phyloP scores from a whole-genome alignment of 2,113 vertebrate species.

The Pelodiscus sinensis region DNA sequence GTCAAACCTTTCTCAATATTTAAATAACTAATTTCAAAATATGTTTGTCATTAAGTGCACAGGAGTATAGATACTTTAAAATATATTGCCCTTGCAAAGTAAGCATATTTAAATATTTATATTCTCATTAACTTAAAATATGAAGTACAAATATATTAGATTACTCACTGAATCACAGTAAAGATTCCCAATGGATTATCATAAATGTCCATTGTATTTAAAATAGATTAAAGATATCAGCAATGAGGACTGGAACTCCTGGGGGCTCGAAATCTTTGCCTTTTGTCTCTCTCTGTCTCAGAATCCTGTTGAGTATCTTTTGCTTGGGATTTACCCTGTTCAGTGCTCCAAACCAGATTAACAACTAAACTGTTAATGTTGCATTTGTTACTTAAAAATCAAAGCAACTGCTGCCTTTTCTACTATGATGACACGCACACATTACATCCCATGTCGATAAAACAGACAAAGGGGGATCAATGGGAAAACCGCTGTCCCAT shows the following conservation, averaged over 20 bases:
- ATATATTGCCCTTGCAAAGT: slow-evolving; percentile 48
- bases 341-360: slow-evolving; percentile 52
- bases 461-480: slow-evolving; percentile 85
- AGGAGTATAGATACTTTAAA: slow-evolving; percentile 35
- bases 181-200: slow-evolving; percentile 84
- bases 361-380: slow-evolving; percentile 43
- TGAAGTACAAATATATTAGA: slow-evolving; percentile 7
- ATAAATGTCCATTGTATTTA: slow-evolving; percentile 78
- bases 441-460: slow-evolving; percentile 81
- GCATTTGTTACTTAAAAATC: slow-evolving; percentile 73
- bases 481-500: slow-evolving; percentile 79
- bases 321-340: slow-evolving; percentile 66
- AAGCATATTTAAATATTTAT: slow-evolving; percentile 60
- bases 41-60: slow-evolving; percentile 32
- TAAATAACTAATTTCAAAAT: slow-evolving; percentile 48
- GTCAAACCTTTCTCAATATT: slow-evolving; percentile 55
- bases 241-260: slow-evolving; percentile 24
- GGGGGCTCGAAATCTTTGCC: slow-evolving; percentile 1
- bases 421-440: slow-evolving; percentile 79
- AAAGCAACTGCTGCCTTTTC: slow-evolving; percentile 73
- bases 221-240: slow-evolving; percentile 36
- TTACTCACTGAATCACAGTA: slow-evolving; percentile 90
- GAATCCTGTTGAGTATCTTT: slow-evolving; percentile 46
- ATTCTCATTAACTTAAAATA: slow-evolving; percentile 36
- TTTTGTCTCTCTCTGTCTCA: slow-evolving; percentile 1